These are phyloP conservation scores for Cyphomyrmex costatus DNA, from an alignment of 1,140 invertebrate species.

Conservation along the genomic window DNA sequence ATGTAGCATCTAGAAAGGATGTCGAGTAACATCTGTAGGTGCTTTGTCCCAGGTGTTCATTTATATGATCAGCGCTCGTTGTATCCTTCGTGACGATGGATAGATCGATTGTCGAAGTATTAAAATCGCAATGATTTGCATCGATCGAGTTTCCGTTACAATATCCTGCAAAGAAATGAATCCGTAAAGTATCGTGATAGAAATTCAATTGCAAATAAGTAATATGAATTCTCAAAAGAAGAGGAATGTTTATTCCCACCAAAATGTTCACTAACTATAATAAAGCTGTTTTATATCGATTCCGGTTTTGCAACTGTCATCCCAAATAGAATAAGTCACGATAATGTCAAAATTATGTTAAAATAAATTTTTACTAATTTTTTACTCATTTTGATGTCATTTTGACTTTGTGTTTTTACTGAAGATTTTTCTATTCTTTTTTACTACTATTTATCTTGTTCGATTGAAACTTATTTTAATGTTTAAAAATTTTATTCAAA, in stretches of 20 bases:
- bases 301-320: neutral
- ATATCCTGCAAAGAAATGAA: neutral
- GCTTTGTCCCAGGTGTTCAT: slow-evolving; percentile 38
- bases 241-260: neutral
- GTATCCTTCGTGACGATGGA: neutral
- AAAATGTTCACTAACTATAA: slow-evolving; percentile 7
- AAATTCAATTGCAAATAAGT: neutral
- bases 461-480: neutral
- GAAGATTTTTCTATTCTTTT: neutral
- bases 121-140: slow-evolving; percentile 11
- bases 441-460: neutral
- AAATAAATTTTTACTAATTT: too few relatives aligned
- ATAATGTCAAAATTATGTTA: too few relatives aligned
- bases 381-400: too few relatives aligned
- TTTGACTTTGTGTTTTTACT: too few relatives aligned
- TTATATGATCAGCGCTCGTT: slow-evolving; percentile 16
- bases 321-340: too few relatives aligned
- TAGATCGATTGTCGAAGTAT: slow-evolving; percentile 39
- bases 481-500: neutral
- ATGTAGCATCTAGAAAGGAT: slow-evolving; percentile 5
- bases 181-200: neutral
- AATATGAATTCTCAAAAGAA: neutral
- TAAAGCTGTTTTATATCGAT: neutral
- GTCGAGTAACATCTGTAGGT: slow-evolving; percentile 74
- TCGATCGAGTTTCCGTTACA: neutral